Conservation (phyloP, 2,113 vertebrate genomes). For the Pollimyrus isidori region DNA sequence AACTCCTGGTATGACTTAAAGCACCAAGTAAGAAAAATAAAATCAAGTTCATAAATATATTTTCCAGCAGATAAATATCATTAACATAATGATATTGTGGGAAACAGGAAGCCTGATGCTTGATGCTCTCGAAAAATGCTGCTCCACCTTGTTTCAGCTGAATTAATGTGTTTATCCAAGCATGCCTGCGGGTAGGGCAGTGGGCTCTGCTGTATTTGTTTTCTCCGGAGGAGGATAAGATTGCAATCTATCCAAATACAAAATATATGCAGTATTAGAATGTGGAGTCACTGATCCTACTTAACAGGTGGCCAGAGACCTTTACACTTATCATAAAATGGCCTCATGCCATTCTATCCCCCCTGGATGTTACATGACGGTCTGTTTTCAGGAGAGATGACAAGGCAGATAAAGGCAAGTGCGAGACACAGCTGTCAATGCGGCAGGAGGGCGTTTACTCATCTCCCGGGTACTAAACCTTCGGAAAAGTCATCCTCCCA, state of each 20-base stretch:
- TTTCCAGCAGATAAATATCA: background rate
- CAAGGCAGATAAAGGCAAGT: background rate
- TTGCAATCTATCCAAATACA: background rate
- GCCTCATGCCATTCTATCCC: background rate
- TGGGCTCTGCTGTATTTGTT: background rate
- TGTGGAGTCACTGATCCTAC: background rate
- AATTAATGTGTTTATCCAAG: conserved; percentile 11
- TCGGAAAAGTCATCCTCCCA: background rate
- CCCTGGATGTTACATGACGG: background rate
- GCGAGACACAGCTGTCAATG: background rate
- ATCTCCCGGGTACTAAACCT: background rate
- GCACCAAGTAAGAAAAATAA: background rate
- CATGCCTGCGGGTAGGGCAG: background rate
- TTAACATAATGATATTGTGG: conserved; percentile 10
- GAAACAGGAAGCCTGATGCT: background rate
- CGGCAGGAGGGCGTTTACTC: background rate
- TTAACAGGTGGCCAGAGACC: background rate
- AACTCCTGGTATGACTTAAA: background rate
- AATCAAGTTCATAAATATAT: background rate
- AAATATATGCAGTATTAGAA: background rate
- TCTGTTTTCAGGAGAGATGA: background rate
- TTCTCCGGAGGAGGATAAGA: background rate
- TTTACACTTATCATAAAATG: background rate
- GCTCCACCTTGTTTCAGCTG: background rate
- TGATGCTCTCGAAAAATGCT: background rate